Evolutionary conservation across 2,113 vertebrate species (phyloP).

Genomic region (Ophiodon elongatus): DNA sequence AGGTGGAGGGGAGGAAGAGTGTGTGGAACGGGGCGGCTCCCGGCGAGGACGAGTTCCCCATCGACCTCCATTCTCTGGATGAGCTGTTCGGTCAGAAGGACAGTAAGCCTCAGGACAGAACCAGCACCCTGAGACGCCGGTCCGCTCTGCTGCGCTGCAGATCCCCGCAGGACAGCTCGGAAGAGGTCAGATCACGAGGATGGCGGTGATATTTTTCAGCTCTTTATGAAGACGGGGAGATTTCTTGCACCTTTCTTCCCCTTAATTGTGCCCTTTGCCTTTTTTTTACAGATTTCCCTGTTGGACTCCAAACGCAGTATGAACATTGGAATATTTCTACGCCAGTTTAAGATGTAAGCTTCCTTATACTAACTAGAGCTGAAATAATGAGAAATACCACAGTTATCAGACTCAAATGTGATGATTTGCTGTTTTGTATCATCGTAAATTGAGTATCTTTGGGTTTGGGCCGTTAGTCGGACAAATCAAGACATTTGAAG

Average conservation of each 20-base stretch:
- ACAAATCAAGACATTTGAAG: conserved; percentile 3
- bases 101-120: conserved; percentile 65
- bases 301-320: conserved; percentile 88
- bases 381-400: background rate
- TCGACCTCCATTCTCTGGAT: conserved; percentile 85
- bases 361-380: background rate
- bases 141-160: conserved; percentile 64
- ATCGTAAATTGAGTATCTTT: background rate
- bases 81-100: conserved; percentile 86
- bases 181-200: conserved; percentile 73
- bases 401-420: background rate
- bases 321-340: conserved; percentile 89
- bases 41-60: conserved; percentile 81
- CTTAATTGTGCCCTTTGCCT: conserved; percentile 28
- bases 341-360: conserved; percentile 89
- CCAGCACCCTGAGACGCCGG: conserved; percentile 65
- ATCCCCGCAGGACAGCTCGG: conserved; percentile 75
- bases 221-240: background rate
- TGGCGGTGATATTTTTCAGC: background rate
- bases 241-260: background rate
- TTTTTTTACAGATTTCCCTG: conserved; percentile 80
- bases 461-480: background rate
- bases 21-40: conserved; percentile 81
- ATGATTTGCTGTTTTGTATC: background rate
- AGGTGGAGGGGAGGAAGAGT: conserved; percentile 83